phyloP scores from a whole-genome alignment of 2,888 invertebrate species.

The Kuschelorhynchus macadamiae region DNA sequence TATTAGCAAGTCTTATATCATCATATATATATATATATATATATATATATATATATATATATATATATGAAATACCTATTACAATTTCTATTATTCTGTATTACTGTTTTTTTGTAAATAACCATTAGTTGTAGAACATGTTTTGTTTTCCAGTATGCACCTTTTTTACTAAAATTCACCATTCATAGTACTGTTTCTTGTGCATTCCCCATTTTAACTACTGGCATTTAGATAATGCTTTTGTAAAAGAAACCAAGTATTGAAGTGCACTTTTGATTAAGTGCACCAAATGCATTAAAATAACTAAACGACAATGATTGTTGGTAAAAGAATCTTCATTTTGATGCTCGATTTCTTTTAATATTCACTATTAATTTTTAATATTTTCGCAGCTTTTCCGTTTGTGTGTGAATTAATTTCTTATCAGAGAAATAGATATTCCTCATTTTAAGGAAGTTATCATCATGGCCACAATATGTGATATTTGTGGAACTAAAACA shows the following conservation, averaged over 20 bases:
- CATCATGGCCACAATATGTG: constrained; percentile 97
- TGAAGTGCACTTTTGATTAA: too few species aligned
- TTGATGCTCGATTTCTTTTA: too few species aligned
- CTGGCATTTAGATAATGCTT: too few species aligned
- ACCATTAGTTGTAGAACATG: too few species aligned
- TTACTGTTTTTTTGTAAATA: too few species aligned
- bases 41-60: not conserved
- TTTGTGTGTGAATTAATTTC: constrained; percentile 62
- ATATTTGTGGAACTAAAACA: constrained; percentile 89
- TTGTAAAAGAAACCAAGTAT: too few species aligned
- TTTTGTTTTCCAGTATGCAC: too few species aligned
- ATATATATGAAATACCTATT: too few species aligned
- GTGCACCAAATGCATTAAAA: too few species aligned
- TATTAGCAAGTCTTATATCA: not conserved
- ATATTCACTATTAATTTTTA: not conserved
- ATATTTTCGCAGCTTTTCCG: not conserved
- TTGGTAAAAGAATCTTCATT: too few species aligned
- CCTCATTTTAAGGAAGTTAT: constrained; percentile 98
- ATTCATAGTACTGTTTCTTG: not conserved
- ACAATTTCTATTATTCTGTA: too few species aligned
- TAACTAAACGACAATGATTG: too few species aligned
- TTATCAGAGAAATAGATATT: constrained; percentile 71
- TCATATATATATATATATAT: not conserved
- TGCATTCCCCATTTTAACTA: not conserved
- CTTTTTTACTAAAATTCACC: not conserved